A percentile compares a stretch with the other conserved stretches of the same genome.
Evolutionary conservation across 2,113 vertebrate species (phyloP).

Genomic region (Sterrhoptilus dennistouni): DNA sequence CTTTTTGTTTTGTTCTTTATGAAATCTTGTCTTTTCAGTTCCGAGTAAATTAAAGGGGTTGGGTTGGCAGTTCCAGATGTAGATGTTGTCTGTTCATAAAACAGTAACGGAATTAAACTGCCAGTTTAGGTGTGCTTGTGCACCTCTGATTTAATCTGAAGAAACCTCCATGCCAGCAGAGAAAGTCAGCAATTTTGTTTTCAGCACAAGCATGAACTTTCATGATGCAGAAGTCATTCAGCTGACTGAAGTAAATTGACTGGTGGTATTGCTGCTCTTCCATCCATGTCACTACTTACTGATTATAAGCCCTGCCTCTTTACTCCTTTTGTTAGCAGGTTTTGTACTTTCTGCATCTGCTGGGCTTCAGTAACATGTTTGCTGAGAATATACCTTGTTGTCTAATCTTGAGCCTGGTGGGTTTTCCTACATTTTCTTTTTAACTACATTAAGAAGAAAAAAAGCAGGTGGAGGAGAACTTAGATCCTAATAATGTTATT

Average conservation of each 20-base stretch:
- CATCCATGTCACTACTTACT: not conserved
- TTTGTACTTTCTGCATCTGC: not conserved
- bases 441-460: not conserved
- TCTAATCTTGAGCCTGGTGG: not conserved
- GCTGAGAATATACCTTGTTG: not conserved
- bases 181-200: not conserved
- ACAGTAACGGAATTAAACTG: not conserved
- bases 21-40: not conserved
- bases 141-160: not conserved
- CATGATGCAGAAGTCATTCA: not conserved
- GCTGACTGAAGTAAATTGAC: not conserved
- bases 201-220: not conserved
- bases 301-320: not conserved
- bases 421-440: not conserved
- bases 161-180: not conserved
- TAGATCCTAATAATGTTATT: not conserved
- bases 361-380: not conserved
- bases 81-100: not conserved
- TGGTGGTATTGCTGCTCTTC: not conserved
- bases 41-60: not conserved
- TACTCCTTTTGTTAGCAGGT: not conserved
- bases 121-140: not conserved
- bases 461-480: accelerated
- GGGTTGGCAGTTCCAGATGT: not conserved
- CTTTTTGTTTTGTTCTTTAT: not conserved